Evolutionary conservation across 1,140 invertebrate species (phyloP).

Genomic region (Meloidogyne exigua): DNA sequence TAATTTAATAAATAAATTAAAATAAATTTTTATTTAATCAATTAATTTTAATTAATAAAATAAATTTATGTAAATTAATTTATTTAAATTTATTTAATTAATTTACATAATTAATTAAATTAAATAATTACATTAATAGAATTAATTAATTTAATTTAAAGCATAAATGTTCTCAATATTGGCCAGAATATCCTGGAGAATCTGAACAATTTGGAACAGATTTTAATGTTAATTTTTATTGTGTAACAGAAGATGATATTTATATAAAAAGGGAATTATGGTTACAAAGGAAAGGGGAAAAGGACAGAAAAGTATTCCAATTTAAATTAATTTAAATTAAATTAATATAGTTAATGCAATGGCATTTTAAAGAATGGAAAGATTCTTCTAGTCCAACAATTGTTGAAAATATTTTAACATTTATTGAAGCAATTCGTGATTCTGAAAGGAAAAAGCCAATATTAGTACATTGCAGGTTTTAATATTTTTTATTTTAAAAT

Average conservation of each 20-base stretch:
- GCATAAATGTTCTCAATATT: conserved; percentile 50
- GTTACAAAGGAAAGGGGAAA: conserved; percentile 35
- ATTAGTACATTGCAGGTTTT: conserved; percentile 50
- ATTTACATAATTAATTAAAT: too few species aligned
- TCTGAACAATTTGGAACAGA: conserved; percentile 31
- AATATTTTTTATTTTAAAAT: neutral
- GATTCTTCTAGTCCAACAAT: conserved; percentile 35
- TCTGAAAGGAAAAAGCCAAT: conserved; percentile 37
- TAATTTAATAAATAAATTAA: neutral
- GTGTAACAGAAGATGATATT: conserved; percentile 51
- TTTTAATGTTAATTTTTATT: conserved; percentile 40
- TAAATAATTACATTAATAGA: too few species aligned
- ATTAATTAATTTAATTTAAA: conserved; percentile 6
- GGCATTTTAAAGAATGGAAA: conserved; percentile 48
- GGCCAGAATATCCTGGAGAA: conserved; percentile 48
- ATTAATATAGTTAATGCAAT: conserved; percentile 44
- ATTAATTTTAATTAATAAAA: too few species aligned
- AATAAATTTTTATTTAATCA: too few species aligned
- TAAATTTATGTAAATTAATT: too few species aligned
- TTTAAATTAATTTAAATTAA: conserved; percentile 17
- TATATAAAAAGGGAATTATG: conserved; percentile 49
- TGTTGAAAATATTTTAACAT: conserved; percentile 39
- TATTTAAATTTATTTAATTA: too few species aligned
- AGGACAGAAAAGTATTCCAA: conserved; percentile 45
- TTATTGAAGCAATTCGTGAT: conserved; percentile 39